These are phyloP conservation scores for Scolopax rusticola DNA, from an alignment of 2,797 vertebrate species.

Conservation along the genomic window DNA sequence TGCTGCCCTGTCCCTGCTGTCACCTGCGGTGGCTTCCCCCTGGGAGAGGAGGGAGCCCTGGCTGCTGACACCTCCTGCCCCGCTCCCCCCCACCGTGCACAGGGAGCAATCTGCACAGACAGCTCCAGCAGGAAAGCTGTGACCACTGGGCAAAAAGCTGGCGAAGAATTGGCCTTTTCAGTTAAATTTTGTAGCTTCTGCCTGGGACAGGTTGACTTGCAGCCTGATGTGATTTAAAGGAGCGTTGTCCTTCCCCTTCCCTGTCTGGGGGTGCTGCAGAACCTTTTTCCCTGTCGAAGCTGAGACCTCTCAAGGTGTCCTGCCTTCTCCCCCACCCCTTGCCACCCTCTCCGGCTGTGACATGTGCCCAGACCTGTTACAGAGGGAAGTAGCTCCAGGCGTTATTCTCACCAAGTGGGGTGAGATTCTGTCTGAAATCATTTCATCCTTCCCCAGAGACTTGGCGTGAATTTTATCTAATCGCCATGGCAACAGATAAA, in stretches of 20 bases:
- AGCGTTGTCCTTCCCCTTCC: neutral
- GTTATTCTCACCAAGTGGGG: slow-evolving; percentile 77
- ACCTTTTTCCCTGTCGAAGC: slow-evolving; percentile 1
- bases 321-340: slow-evolving; percentile 26
- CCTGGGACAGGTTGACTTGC: neutral
- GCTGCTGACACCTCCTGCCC: neutral
- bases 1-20: neutral
- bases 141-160: fast-evolving
- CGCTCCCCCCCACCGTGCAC: fast-evolving
- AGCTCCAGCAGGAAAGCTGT: neutral
- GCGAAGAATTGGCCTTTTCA: neutral
- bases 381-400: slow-evolving; percentile 71
- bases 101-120: fast-evolving
- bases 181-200: fast-evolving
- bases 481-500: slow-evolving; percentile 94
- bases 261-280: neutral
- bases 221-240: neutral
- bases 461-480: slow-evolving; percentile 98
- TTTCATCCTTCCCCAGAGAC: slow-evolving; percentile 90
- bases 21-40: fast-evolving
- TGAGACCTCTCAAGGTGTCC: slow-evolving; percentile 21
- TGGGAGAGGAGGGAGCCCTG: neutral
- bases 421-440: slow-evolving; percentile 86
- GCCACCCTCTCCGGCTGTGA: slow-evolving; percentile 28
- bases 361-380: slow-evolving; percentile 79